Evolutionary conservation across 1,140 invertebrate genomes (phyloP).

Genomic region (Marisa cornuarietis): DNA sequence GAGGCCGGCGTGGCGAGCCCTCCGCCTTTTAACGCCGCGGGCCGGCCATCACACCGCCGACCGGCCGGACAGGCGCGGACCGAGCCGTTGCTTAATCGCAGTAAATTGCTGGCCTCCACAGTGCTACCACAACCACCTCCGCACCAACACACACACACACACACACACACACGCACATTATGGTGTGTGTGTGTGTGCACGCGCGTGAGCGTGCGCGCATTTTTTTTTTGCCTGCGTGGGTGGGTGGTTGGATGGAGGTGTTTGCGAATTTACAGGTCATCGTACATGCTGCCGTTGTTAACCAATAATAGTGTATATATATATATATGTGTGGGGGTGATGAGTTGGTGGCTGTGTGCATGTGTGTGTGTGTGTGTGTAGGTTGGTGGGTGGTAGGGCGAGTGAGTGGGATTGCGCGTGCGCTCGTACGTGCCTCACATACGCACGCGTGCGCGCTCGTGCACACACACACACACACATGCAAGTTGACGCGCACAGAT

Average conservation of each 20-base stretch:
- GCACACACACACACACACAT: constrained; percentile 5
- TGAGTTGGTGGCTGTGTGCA: neutral
- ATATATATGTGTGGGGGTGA: too few species aligned
- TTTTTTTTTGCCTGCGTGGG: too few species aligned
- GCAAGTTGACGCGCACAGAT: neutral
- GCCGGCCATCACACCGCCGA: too few species aligned
- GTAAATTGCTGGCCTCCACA: too few species aligned
- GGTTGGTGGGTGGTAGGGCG: neutral
- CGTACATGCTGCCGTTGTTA: neutral
- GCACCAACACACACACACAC: too few species aligned
- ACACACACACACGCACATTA: too few species aligned
- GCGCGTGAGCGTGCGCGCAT: constrained; percentile 3
- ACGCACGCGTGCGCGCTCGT: neutral
- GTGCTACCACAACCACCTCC: too few species aligned
- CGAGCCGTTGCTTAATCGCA: too few species aligned
- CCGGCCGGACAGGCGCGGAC: too few species aligned
- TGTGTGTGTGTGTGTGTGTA: constrained; percentile 2
- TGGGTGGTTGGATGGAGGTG: neutral
- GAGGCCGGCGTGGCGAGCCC: too few species aligned
- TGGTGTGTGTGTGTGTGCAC: neutral
- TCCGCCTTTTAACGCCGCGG: too few species aligned
- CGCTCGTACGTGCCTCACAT: neutral
- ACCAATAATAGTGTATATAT: too few species aligned
- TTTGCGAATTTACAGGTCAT: neutral
- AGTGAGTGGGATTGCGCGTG: neutral